Evolutionary conservation across 2,888 invertebrate genomes (phyloP), one percentile per base, ranked within the genome.

Genomic region (Malacosoma neustria): DNA sequence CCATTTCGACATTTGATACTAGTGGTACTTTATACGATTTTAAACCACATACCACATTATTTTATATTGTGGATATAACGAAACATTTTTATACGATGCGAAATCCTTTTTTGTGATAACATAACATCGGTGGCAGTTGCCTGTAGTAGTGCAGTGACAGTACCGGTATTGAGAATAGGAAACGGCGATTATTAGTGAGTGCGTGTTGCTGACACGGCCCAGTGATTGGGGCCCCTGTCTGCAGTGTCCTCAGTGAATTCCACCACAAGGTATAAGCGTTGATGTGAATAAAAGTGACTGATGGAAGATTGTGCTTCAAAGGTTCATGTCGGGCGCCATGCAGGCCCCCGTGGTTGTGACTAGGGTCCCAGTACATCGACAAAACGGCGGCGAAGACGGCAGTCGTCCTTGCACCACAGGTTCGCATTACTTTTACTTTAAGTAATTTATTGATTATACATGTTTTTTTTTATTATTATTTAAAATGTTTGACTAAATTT

Each of bases 321-420:
- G 60, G 64, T 58, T 52, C 59, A 50, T 61, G 61, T 49, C 61
- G 72, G 69, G 64, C 75, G 80, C 45, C 72, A 82, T 82, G 82
- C 71, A 46, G 71, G 61, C 62, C 69, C 69, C 53, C 65, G 66
- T 60, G 70, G 67, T 68, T 72, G 63, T 63, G 70, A 66, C 66
- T 79, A 77, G 73, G 54, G 61, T 48, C 51, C 53, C 45, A 55
- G 49, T 58, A 73, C 59, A 72, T 63, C 71, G 59, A 58, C 82
- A 84, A 75, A 57, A 84, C 84, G 84, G 84, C 82, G 66, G 66
- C 72, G 49, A 73, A 73, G 54, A 53, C 74, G 52, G 67, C 64
- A 46, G 57, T 72, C 64, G 72, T 65, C 62, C 75, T 72, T 51
- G 72, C 75, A 65, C 73, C 75, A 72, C 76, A 81, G 81, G 80